Percentiles rank a stretch among this genome's conserved stretches.
phyloP scores from a whole-genome alignment of 2,888 invertebrate species.

The Drosophila mettleri region DNA sequence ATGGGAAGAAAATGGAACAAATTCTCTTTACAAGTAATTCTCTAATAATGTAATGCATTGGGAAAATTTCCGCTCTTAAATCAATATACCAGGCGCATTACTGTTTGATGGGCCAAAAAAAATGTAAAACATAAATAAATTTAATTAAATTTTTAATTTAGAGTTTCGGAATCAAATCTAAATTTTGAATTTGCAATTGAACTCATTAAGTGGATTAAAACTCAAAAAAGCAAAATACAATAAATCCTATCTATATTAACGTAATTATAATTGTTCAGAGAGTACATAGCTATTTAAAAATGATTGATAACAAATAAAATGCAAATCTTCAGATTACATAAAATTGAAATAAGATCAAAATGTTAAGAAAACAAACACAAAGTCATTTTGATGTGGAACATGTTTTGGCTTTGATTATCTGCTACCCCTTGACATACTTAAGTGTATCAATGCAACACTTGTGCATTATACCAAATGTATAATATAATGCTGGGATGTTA shows the following conservation, averaged over 20 bases:
- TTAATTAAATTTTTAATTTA: too few relatives aligned
- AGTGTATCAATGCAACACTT: conserved; percentile 21
- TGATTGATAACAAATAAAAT: neutral
- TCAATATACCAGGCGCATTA: too few relatives aligned
- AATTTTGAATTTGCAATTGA: too few relatives aligned
- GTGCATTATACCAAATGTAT: conserved; percentile 11
- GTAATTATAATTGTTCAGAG: neutral
- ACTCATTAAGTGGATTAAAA: too few relatives aligned
- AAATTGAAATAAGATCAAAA: neutral
- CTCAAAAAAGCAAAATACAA: neutral
- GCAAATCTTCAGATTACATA: neutral
- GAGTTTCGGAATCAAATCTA: too few relatives aligned
- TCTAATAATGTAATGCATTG: too few relatives aligned
- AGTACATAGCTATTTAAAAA: too few relatives aligned
- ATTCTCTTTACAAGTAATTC: too few relatives aligned
- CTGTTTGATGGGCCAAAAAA: too few relatives aligned
- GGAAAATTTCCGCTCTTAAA: too few relatives aligned
- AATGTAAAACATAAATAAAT: too few relatives aligned
- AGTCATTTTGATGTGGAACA: neutral
- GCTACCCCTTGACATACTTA: conserved; percentile 22
- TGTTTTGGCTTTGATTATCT: conserved; percentile 15
- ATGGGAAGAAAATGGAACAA: too few relatives aligned
- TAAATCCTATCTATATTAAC: neutral
- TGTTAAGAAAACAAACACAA: neutral
- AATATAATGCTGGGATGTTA: conserved; percentile 25